These are phyloP conservation scores for Thunnus thynnus DNA, from an alignment of 2,113 vertebrate genomes.

Conservation along the genomic window DNA sequence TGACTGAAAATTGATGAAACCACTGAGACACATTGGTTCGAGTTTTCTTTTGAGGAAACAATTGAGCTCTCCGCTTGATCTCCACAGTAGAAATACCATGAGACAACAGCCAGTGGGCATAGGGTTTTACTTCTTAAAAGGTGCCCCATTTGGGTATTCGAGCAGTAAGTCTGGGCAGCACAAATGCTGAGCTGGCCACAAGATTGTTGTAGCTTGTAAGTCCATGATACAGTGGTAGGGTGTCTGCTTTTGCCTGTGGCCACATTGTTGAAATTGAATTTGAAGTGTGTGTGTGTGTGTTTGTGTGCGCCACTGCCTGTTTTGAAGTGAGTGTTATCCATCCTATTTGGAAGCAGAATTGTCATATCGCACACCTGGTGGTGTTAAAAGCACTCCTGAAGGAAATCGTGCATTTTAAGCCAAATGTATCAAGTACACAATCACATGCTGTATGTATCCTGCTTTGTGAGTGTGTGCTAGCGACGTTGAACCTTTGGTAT, in stretches of 20 bases:
- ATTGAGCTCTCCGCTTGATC: slow-evolving; percentile 24
- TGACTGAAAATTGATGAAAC: slow-evolving; percentile 40
- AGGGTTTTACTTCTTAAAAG: slow-evolving; percentile 36
- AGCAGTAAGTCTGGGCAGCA: slow-evolving; percentile 21
- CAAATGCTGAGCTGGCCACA: slow-evolving; percentile 28
- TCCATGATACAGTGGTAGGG: slow-evolving; percentile 23
- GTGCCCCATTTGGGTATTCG: slow-evolving; percentile 35
- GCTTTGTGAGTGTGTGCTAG: background rate
- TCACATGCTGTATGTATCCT: background rate
- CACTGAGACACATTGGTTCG: slow-evolving; percentile 10
- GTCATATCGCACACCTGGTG: slow-evolving; percentile 45
- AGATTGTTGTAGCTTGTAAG: slow-evolving; percentile 39
- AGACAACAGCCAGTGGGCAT: slow-evolving; percentile 25
- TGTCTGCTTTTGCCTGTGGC: slow-evolving; percentile 56
- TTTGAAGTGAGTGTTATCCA: slow-evolving; percentile 38
- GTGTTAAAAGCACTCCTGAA: slow-evolving; percentile 40
- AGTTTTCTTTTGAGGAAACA: slow-evolving; percentile 47
- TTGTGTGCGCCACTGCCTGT: slow-evolving; percentile 16
- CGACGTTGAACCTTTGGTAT: background rate
- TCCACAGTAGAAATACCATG: slow-evolving; percentile 8
- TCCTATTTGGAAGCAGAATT: slow-evolving; percentile 44
- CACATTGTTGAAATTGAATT: slow-evolving; percentile 66
- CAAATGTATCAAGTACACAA: slow-evolving; percentile 29
- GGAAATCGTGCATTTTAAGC: slow-evolving; percentile 3
- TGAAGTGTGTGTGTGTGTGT: slow-evolving; percentile 19